These are phyloP conservation scores for Heliconius charithonia DNA, from an alignment of 2,888 invertebrate genomes.

Conservation along the genomic window DNA sequence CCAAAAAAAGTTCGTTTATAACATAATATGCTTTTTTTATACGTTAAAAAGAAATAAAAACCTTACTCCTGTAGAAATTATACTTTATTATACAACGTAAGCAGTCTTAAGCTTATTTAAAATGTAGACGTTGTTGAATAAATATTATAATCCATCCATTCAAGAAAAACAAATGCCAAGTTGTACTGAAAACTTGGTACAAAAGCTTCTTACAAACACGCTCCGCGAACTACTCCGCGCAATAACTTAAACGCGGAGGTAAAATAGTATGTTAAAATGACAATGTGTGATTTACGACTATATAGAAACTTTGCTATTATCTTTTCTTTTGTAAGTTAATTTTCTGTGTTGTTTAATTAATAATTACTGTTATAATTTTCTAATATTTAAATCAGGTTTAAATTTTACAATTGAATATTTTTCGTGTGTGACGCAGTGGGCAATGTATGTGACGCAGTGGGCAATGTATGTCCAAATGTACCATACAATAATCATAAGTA, in stretches of 20 bases:
- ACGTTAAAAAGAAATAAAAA: not conserved
- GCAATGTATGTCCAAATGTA: too few species aligned
- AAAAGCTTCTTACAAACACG: constrained; percentile 8
- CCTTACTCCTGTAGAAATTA: not conserved
- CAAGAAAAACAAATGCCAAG: constrained; percentile 8
- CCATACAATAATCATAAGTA: not conserved
- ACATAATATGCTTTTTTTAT: not conserved
- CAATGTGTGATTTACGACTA: constrained; percentile 6
- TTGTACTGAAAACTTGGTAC: constrained; percentile 6
- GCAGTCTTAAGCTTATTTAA: not conserved
- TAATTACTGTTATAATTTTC: too few species aligned
- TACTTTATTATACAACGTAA: not conserved
- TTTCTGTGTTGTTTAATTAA: too few species aligned
- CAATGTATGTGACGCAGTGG: too few species aligned
- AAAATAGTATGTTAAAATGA: constrained; percentile 12
- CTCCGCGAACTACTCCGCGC: constrained; percentile 7
- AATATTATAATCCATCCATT: constrained; percentile 1
- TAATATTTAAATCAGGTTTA: too few species aligned
- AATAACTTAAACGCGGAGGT: not conserved
- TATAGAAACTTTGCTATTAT: not conserved
- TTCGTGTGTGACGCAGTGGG: too few species aligned
- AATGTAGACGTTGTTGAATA: not conserved
- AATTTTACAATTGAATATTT: too few species aligned
- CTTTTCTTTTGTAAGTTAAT: not conserved
- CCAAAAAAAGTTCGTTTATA: not conserved